These are phyloP conservation scores for Peromyscus aztecus DNA, from an alignment of 2,797 vertebrate species.

Conservation along the genomic window DNA sequence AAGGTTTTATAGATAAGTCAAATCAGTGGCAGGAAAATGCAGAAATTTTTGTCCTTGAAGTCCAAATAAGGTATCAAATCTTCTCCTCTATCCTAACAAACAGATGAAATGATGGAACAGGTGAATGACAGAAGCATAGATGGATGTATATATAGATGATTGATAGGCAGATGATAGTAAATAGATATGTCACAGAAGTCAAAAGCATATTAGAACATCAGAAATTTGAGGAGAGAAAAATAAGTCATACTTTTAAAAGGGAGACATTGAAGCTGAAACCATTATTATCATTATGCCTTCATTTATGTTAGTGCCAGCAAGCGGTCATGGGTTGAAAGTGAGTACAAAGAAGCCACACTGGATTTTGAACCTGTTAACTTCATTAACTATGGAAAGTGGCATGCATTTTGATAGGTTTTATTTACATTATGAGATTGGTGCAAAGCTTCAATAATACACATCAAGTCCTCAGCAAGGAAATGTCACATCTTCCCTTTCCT, in stretches of 20 bases:
- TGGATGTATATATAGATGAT: too few relatives aligned
- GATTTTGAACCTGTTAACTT: background rate
- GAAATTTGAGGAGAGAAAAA: background rate
- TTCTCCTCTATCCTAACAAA: background rate
- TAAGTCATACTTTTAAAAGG: background rate
- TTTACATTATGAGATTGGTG: background rate
- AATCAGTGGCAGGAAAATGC: background rate
- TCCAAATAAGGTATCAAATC: background rate
- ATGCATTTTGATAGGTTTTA: background rate
- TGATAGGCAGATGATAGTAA: background rate
- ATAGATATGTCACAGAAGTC: background rate
- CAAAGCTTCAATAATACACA: background rate
- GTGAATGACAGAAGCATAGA: too few relatives aligned
- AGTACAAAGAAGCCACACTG: background rate
- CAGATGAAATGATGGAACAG: background rate
- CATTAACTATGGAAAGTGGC: background rate
- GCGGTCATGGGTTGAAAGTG: fast-evolving
- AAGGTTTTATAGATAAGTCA: background rate
- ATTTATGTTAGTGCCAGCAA: background rate
- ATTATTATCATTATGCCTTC: background rate
- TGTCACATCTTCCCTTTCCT: background rate
- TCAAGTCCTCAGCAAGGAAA: background rate
- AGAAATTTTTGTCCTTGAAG: background rate
- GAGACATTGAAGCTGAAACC: background rate
- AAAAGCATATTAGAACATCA: background rate